Evolutionary conservation across 2,113 vertebrate genomes (phyloP), one percentile per base, ranked within the genome.

Genomic region (Catagonus wagneri): DNA sequence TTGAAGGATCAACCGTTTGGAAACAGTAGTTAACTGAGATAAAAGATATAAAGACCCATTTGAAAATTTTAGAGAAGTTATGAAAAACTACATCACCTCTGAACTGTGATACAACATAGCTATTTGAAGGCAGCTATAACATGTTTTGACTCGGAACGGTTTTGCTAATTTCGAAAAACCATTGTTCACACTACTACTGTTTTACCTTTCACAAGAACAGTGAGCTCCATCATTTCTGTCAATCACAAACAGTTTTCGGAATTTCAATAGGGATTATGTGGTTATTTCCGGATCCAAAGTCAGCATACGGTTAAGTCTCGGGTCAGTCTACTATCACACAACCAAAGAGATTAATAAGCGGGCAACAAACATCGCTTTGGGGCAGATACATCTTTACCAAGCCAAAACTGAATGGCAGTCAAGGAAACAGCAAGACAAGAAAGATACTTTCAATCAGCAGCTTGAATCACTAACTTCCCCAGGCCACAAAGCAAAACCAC

Each of bases 141-240:
- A 76, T 50, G 19, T 90, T 86, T 69, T 58, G 29, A 81, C 27
- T 50, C 16, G 36, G 11, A 58, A 86, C 52, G 39, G 60, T 52
- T 63, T 89, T 29, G 25, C 69, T 56, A 81, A 81, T 72, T 95
- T 84, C 90, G 25, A 92, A 89, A 92, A 79, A 50, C 9, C 11
- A 68, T 7, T 76, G 25, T 68, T 81, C 23, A 54, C 22, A 20
- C 1, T 34, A 39, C 25, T 90, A 83, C 54, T 68, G 60, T 52
- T 80, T 89, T 76, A 80, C 54, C 69, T 94, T 86, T 44, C 95
- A 96, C 79, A 52, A 96, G 92, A 95, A 66, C 54, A 93, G 79
- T 72, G 66, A 58, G 23, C 71, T 50, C 63, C 86, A 74, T 56
- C 92, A 56, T 34, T 91, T 81, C 32, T 14, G 61, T 27, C 29